A percentile compares a stretch with the other conserved stretches of the same genome.
Evolutionary conservation across 1,140 invertebrate genomes (phyloP).

Genomic region (Hycleus phaleratus): DNA sequence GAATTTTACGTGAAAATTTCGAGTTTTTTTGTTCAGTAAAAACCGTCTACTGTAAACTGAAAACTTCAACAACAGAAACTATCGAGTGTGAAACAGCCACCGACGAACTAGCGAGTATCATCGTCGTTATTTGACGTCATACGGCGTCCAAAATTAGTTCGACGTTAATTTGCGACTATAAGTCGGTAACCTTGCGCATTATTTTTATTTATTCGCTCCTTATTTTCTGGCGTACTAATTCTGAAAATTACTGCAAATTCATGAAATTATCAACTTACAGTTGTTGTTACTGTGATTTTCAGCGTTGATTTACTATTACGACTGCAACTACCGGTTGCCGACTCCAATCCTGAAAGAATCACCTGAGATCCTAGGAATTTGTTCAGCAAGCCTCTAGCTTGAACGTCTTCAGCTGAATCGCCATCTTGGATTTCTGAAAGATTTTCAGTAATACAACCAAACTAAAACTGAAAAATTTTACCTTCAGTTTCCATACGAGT

Average conservation of each 20-base stretch:
- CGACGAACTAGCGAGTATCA: constrained; percentile 5
- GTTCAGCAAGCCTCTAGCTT: constrained; percentile 64
- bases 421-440: constrained; percentile 51
- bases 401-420: constrained; percentile 56
- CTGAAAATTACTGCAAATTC: no score
- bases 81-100: neutral
- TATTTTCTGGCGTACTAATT: no score
- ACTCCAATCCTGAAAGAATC: constrained; percentile 62
- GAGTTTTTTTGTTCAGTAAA: no score
- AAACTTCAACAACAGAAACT: no score
- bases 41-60: no score
- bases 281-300: constrained; percentile 6
- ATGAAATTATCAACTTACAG: constrained; percentile 29
- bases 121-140: constrained; percentile 12
- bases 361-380: constrained; percentile 72
- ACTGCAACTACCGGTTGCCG: neutral
- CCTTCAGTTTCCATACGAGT: constrained; percentile 57
- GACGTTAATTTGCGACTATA: constrained; percentile 12
- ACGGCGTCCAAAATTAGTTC: constrained; percentile 9
- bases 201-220: no score
- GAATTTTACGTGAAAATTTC: no score
- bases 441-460: no score
- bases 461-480: neutral
- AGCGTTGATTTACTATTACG: constrained; percentile 4
- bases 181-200: constrained; percentile 10